Percentiles rank a stretch among this genome's conserved stretches.
phyloP scores from a whole-genome alignment of 1,140 invertebrate genomes.

The Nebria ingens region DNA sequence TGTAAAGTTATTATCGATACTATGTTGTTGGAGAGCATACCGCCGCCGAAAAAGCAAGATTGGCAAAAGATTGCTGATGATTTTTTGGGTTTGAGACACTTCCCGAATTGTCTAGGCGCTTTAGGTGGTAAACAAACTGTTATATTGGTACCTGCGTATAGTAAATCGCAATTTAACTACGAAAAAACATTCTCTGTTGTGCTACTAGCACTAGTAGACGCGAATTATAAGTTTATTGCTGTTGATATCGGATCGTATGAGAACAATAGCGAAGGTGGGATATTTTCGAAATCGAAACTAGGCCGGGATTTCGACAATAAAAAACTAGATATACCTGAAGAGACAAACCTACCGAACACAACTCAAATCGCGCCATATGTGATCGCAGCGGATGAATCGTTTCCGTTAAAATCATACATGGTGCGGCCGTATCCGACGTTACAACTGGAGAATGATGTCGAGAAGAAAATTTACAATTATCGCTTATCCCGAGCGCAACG shows the following conservation, averaged over 20 bases:
- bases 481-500: no score
- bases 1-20: conserved; percentile 23
- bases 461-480: no score
- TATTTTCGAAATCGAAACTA: conserved; percentile 15
- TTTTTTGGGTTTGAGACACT: conserved; percentile 27
- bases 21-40: conserved; percentile 20
- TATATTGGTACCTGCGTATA: conserved; percentile 25
- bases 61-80: conserved; percentile 22
- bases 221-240: conserved; percentile 30
- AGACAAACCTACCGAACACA: conserved; percentile 5
- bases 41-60: conserved; percentile 19
- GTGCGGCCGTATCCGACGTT: conserved; percentile 15
- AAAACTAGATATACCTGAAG: conserved; percentile 8
- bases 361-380: conserved; percentile 15
- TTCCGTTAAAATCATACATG: conserved; percentile 19
- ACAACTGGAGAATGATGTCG: conserved; percentile 9
- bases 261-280: conserved; percentile 29
- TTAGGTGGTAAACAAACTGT: conserved; percentile 36
- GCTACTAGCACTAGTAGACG: conserved; percentile 32
- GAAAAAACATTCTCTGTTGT: conserved; percentile 33
- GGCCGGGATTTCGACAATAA: conserved; percentile 10
- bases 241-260: conserved; percentile 37
- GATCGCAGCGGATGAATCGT: conserved; percentile 12
- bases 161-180: conserved; percentile 35
- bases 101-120: conserved; percentile 34